Base-by-base conservation (phyloP, 2,888 invertebrate species). In the Sicus ferrugineus region DNA sequence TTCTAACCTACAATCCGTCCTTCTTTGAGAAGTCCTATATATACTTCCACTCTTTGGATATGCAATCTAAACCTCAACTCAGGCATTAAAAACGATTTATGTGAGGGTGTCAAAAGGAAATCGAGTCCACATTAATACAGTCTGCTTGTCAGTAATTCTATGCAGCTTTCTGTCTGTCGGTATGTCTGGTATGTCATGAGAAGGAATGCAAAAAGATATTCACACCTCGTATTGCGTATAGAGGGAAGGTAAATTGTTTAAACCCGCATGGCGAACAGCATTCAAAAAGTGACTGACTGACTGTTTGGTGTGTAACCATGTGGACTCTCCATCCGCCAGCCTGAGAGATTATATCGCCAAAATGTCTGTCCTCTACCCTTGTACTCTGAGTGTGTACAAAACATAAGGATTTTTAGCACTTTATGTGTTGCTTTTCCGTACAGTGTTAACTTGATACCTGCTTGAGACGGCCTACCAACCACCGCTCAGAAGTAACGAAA, bases 101-200 rank as follows among this genome's bases (percentile, higher is more conserved):
- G 62, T 38, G 62, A 69, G 63, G 69, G 71, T 69, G 71, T 69
- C 66, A 71, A 71, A 69, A 71, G 68, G 63, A 71, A 71, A 71
- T 69, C 63, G 68, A 69, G 67, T 58, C 48, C 63, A 38, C 71
- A 69, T 71, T 71, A 67, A 50, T 56, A 9, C 42, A 48, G 30
- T 21, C 4, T 38, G 42, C 11, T 42, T 42, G 42, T n/a, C 42
- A 4, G 42, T n/a, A 42, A 42, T n/a, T n/a, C n/a, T n/a, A n/a
- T n/a, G n/a, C n/a, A n/a, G n/a, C n/a, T n/a, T n/a, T 42, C 42
- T 42, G 9, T 42, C 42, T 9, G 42, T 42, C 42, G 34, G 34
- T 14, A 34, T 34, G 34, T 42, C 42, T 42, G 16, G 5, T 42
- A n/a, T 9, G 16, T 14, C 42, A 9, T 42, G 7, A 9, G 42